These are phyloP conservation scores for Campylorhamphus procurvoides DNA, from an alignment of 2,113 vertebrate genomes.

Conservation along the genomic window DNA sequence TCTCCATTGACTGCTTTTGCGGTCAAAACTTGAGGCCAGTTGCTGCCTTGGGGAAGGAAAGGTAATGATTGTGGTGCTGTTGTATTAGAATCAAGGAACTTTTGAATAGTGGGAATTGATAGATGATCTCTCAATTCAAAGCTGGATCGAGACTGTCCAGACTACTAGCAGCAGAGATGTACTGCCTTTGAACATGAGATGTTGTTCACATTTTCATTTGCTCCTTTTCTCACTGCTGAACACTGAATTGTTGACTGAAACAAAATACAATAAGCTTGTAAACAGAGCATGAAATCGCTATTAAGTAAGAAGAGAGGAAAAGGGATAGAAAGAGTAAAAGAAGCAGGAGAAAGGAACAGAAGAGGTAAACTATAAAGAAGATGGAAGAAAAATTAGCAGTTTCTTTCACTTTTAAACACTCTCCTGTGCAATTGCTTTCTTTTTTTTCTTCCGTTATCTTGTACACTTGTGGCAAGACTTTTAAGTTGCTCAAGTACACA, in stretches of 20 bases:
- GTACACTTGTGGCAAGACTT: neutral
- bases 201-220: neutral
- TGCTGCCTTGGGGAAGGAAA: neutral
- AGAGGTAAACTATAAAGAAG: neutral
- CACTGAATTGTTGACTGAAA: neutral
- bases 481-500: neutral
- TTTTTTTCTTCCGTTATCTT: neutral
- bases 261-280: neutral
- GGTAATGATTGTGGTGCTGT: neutral
- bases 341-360: neutral
- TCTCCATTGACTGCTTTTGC: neutral
- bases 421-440: neutral
- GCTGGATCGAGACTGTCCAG: neutral
- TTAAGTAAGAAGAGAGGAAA: neutral
- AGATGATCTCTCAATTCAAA: neutral
- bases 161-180: neutral
- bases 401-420: neutral
- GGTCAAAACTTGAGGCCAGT: neutral
- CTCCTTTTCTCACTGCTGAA: neutral
- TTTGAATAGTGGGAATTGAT: neutral
- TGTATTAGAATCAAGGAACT: neutral
- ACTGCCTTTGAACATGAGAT: accelerated
- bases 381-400: neutral
- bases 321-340: neutral
- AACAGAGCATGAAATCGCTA: neutral